Evolutionary conservation across 53 echinoderm and acorn worm species (phyloP).

Genomic region (Paelopatides confundens): DNA sequence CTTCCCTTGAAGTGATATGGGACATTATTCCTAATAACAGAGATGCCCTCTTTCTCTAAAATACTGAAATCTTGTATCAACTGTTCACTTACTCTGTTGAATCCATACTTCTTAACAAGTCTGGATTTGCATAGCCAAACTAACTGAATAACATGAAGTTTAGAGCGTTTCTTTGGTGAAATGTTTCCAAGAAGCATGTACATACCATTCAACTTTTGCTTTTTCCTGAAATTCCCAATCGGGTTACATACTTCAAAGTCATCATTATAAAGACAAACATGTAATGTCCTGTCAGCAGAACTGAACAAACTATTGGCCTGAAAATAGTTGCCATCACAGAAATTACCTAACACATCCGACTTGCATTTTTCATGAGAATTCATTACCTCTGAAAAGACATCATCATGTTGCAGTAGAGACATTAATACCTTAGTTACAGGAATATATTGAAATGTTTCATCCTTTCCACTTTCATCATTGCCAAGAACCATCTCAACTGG

Average conservation of each 20-base stretch:
- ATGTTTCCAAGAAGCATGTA: not conserved
- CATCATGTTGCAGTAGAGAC: not conserved
- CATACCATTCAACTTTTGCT: constrained; percentile 26
- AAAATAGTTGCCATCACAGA: not conserved
- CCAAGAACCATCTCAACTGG: not conserved
- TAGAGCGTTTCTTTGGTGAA: not conserved
- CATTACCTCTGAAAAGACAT: not conserved
- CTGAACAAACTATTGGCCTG: not conserved
- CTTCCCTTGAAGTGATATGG: not conserved
- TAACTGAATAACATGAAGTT: not conserved
- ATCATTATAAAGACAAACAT: constrained; percentile 30
- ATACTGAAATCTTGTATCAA: not conserved
- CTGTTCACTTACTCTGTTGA: not conserved
- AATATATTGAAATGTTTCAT: not conserved
- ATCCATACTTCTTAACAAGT: not conserved
- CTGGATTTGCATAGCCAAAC: constrained; percentile 22
- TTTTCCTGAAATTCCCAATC: not conserved
- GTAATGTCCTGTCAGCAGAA: not conserved
- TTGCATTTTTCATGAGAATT: not conserved
- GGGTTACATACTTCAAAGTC: constrained; percentile 24
- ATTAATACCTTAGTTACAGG: not conserved
- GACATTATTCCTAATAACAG: not conserved
- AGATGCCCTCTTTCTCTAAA: not conserved
- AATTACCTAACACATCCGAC: not conserved
- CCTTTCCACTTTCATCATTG: not conserved